phyloP scores from a whole-genome alignment of 2,888 invertebrate genomes.

The Itoplectis maculator region DNA sequence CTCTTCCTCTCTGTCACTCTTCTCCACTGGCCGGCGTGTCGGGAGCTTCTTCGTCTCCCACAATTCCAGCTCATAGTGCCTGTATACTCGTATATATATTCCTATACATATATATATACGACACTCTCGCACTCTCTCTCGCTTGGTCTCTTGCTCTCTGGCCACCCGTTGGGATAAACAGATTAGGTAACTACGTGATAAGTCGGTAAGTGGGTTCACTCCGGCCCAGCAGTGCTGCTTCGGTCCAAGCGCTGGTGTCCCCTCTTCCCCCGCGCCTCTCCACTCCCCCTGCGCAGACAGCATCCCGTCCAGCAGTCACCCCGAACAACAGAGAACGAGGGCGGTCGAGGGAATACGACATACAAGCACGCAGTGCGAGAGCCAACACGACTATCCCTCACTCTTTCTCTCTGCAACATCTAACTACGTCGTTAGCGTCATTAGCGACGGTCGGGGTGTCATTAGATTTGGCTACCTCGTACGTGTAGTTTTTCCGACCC shows the following conservation, averaged over 20 bases:
- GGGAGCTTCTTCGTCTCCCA: constrained; percentile 55
- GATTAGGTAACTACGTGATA: constrained; percentile 85
- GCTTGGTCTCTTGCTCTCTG: constrained; percentile 62
- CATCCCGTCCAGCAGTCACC: constrained; percentile 61
- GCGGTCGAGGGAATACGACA: constrained; percentile 34
- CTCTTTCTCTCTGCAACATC: constrained; percentile 81
- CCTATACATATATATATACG: background rate
- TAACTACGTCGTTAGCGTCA: constrained; percentile 84
- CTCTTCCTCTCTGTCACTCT: constrained; percentile 48
- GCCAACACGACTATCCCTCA: too few species aligned
- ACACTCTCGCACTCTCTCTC: constrained; percentile 63
- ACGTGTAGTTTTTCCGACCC: constrained; percentile 80
- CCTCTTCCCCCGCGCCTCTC: constrained; percentile 54
- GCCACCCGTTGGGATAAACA: constrained; percentile 83
- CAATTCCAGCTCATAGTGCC: constrained; percentile 53
- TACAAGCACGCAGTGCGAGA: constrained; percentile 29
- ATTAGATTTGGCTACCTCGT: constrained; percentile 82
- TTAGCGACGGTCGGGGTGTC: constrained; percentile 84
- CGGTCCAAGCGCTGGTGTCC: constrained; percentile 50
- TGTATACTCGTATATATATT: background rate
- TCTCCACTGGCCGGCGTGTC: constrained; percentile 37
- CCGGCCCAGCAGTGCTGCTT: constrained; percentile 74
- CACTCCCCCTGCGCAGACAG: constrained; percentile 21
- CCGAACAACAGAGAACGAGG: constrained; percentile 40
- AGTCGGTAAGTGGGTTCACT: constrained; percentile 85